These are phyloP conservation scores for Myopa testacea DNA, from an alignment of 2,888 invertebrate species.

Conservation along the genomic window DNA sequence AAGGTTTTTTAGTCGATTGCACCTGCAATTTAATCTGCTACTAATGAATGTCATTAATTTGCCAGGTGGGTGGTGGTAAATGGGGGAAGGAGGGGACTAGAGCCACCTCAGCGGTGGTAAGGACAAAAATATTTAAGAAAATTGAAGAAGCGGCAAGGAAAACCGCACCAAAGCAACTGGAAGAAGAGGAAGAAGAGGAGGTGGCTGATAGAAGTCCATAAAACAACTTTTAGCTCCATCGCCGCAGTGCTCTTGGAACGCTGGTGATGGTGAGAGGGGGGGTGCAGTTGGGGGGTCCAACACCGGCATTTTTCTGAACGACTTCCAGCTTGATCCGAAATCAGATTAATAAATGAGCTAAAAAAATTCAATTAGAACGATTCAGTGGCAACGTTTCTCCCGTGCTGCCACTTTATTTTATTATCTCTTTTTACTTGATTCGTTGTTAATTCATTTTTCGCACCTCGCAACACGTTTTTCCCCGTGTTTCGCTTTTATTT, in stretches of 20 bases:
- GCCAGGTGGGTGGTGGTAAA: conserved; percentile 42
- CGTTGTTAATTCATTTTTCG: conserved; percentile 12
- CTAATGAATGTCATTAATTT: conserved; percentile 61
- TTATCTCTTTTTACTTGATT: conserved; percentile 12
- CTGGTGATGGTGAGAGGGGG: no score
- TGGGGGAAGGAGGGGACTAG: conserved; percentile 31
- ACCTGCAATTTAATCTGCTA: conserved; percentile 50
- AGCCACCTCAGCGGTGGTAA: neutral
- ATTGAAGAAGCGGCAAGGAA: neutral
- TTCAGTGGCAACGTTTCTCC: conserved; percentile 22
- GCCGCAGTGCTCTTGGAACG: no score
- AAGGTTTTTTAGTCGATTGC: neutral
- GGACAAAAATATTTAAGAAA: neutral
- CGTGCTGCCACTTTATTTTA: neutral
- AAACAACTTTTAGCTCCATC: no score
- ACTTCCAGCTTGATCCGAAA: conserved; percentile 55
- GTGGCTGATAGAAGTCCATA: no score
- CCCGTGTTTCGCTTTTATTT: neutral
- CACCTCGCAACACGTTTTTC: neutral
- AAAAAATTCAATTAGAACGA: conserved; percentile 57
- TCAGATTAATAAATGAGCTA: conserved; percentile 61
- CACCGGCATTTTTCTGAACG: conserved; percentile 30
- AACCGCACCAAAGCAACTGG: neutral
- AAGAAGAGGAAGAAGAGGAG: neutral
- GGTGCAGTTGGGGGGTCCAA: neutral